These are phyloP conservation scores for Eudasyphora cyanicolor DNA, from an alignment of 2,888 invertebrate species.

Conservation along the genomic window DNA sequence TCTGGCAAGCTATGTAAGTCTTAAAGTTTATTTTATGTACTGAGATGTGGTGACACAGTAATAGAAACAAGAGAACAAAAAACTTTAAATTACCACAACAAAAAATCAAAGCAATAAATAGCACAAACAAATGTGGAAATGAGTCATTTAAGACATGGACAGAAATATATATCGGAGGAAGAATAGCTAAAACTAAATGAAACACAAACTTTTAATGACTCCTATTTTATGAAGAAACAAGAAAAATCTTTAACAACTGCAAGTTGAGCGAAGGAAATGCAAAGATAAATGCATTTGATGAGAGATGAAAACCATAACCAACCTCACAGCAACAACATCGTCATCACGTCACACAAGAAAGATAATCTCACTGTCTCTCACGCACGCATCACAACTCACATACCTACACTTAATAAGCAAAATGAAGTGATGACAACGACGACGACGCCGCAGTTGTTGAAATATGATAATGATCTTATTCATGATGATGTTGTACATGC, in stretches of 20 bases:
- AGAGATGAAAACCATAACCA: neutral
- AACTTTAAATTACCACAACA: neutral
- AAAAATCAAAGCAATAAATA: neutral
- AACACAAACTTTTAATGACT: neutral
- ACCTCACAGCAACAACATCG: neutral
- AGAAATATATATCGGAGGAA: neutral
- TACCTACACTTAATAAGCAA: neutral
- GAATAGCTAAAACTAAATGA: neutral
- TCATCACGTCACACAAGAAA: neutral
- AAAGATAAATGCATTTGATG: neutral
- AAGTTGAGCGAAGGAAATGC: neutral
- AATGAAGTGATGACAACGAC: conserved; percentile 5
- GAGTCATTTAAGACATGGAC: neutral
- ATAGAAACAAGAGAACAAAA: neutral
- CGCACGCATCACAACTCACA: neutral
- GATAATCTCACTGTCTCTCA: neutral
- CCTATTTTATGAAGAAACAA: neutral
- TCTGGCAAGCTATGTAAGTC: neutral
- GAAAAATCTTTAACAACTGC: neutral
- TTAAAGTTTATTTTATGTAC: neutral
- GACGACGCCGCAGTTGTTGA: too few species aligned
- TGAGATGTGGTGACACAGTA: conserved; percentile 13
- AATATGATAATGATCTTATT: too few species aligned
- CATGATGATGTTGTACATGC: neutral
- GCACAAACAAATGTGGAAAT: neutral